Evolutionary conservation across 2,797 vertebrate genomes (phyloP).

Genomic region (Tauraco hartlaubi): DNA sequence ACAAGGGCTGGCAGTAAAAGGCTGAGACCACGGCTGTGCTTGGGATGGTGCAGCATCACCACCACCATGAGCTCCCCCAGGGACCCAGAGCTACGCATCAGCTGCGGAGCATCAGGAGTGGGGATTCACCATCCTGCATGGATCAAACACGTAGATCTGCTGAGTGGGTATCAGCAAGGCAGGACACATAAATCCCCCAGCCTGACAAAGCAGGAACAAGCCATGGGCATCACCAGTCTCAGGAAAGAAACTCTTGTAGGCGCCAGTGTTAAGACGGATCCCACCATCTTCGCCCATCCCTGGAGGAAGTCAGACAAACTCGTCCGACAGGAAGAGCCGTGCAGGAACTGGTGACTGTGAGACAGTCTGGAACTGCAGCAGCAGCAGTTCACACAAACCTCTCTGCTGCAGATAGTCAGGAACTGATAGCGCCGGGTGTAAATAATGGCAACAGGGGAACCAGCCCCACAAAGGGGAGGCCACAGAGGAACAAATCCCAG

Average conservation of each 20-base stretch:
- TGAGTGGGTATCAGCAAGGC: background rate
- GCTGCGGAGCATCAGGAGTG: fast-evolving
- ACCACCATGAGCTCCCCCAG: fast-evolving
- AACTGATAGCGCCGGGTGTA: background rate
- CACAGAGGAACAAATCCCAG: background rate
- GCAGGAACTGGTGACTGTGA: conserved; percentile 41
- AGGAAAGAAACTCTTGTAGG: background rate
- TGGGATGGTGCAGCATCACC: fast-evolving
- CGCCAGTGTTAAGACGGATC: background rate
- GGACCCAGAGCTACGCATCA: background rate
- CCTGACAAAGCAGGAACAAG: background rate
- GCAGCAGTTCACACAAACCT: conserved; percentile 50
- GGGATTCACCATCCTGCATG: background rate
- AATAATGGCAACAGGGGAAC: background rate
- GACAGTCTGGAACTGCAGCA: background rate
- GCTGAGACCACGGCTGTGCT: background rate
- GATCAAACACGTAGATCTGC: background rate
- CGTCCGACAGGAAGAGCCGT: background rate
- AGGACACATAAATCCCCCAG: background rate
- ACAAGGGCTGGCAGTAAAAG: background rate
- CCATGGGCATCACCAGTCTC: fast-evolving
- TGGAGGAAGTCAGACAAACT: conserved; percentile 14
- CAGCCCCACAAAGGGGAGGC: background rate
- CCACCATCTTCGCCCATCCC: background rate
- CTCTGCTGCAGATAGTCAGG: conserved; percentile 41